Base-by-base conservation (phyloP, 2,797 vertebrate species). In the Phrynocephalus forsythii region DNA sequence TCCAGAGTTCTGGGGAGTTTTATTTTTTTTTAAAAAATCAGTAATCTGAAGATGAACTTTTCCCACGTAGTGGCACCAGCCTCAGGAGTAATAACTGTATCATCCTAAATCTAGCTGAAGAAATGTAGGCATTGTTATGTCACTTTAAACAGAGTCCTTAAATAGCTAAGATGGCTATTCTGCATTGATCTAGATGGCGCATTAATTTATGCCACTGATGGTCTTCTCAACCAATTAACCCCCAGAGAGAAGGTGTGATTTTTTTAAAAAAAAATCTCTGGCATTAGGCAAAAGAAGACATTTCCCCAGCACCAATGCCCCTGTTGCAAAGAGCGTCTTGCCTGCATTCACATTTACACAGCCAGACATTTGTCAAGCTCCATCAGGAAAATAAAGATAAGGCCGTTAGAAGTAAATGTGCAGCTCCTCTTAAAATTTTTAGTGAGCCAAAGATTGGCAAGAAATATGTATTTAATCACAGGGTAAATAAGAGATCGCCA, bases 381-480 rank as follows among this genome's bases (percentile, higher is more conserved):
- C 77, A 83, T 38, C 26, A 72, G 0, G 2, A 81, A 85, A 86
- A 92, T 75, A 81, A 90, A 85, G 16, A 78, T 28, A 91, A n/a
- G 30, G 79, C 71, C 63, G 60, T 13, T 88, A 38, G 1, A 22
- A 24, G 3, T 1, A 83, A 88, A 67, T 72, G 84, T 15, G 20
- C 24, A 3, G 38, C 44, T 0, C 83, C 2, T 28, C 82, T 90
- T 90, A 63, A 79, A 38, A 73, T 33, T 28, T 76, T 86, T 75
- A 82, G 38, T 60, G 69, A 86, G 10, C 15, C 33, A 82, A 50
- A 87, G 44, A 2, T 89, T 90, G 86, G 3, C 85, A 88, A 87
- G 60, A 90, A 81, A 92, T 68, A 80, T 71, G 76, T 10, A 90
- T 63, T 90, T 85, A 90, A 50, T 82, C 4, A 18, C 67, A 84